Evolutionary conservation across 2,113 vertebrate species (phyloP).

Genomic region (Rhinoptilus africanus): DNA sequence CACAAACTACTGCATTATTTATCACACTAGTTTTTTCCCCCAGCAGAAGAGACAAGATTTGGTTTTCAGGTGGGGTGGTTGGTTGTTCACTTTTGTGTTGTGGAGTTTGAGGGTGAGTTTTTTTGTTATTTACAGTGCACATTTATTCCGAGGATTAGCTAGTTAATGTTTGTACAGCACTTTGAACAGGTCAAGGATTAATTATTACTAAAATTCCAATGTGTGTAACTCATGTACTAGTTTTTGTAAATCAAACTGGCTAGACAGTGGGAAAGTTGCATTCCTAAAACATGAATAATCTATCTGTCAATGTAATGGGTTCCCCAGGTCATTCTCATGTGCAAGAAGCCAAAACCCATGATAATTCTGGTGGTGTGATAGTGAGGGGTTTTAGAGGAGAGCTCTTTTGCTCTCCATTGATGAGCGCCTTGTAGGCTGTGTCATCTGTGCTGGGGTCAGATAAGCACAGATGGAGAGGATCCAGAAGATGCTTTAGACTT

Average conservation of each 20-base stretch:
- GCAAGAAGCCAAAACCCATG: not conserved
- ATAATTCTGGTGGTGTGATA: not conserved
- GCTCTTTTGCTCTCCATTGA: not conserved
- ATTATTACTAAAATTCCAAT: slow-evolving; percentile 55
- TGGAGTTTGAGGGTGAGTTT: not conserved
- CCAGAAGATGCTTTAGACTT: not conserved
- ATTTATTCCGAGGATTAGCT: slow-evolving; percentile 32
- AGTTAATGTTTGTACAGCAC: slow-evolving; percentile 49
- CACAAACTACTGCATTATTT: not conserved
- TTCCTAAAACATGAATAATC: slow-evolving; percentile 42
- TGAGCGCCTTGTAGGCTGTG: not conserved
- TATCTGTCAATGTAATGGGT: not conserved
- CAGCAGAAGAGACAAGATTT: not conserved
- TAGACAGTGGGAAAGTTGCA: slow-evolving; percentile 39
- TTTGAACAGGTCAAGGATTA: slow-evolving; percentile 42
- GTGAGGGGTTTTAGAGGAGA: not conserved
- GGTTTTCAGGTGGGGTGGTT: not conserved
- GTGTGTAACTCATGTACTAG: slow-evolving; percentile 13
- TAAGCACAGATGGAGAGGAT: not conserved
- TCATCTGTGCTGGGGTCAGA: not conserved
- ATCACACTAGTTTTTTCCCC: not conserved
- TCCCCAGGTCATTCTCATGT: not conserved
- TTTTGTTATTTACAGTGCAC: not conserved
- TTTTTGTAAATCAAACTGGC: not conserved
- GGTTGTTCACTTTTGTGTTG: not conserved